phyloP scores from a whole-genome alignment of 2,113 vertebrate genomes.

The Rutilus rutilus region DNA sequence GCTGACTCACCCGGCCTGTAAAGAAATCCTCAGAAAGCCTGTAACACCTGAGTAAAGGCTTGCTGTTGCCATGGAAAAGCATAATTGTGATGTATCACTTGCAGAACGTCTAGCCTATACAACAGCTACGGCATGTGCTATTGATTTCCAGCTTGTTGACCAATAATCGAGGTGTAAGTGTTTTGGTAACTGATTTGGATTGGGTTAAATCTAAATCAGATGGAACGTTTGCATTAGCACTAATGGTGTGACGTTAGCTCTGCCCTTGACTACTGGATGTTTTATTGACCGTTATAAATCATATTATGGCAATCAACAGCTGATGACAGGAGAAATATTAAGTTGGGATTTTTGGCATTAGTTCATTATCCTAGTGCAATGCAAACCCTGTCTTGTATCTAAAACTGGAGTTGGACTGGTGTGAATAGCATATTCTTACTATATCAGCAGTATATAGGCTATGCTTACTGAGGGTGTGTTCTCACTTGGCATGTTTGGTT shows the following conservation, averaged over 20 bases:
- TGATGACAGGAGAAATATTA: slow-evolving; percentile 16
- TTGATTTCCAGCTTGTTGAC: slow-evolving; percentile 18
- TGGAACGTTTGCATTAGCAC: background rate
- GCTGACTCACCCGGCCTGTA: background rate
- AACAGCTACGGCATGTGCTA: background rate
- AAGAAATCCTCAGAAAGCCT: background rate
- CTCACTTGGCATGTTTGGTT: too few species aligned
- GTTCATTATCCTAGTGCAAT: background rate
- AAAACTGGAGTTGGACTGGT: background rate
- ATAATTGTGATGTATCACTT: slow-evolving; percentile 8
- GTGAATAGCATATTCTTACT: background rate
- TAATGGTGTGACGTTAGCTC: background rate
- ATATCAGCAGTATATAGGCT: background rate
- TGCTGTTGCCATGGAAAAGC: slow-evolving; percentile 22
- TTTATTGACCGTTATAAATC: background rate
- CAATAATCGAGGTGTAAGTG: background rate
- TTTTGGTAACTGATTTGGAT: background rate
- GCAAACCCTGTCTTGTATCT: background rate
- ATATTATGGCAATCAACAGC: slow-evolving; percentile 23
- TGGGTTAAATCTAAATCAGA: background rate
- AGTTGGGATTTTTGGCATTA: background rate
- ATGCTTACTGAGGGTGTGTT: background rate
- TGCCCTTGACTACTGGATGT: background rate
- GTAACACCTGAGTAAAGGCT: slow-evolving; percentile 8
- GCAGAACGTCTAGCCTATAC: background rate